phyloP scores from a whole-genome alignment of 2,797 vertebrate species.

The Coregonus sp. region DNA sequence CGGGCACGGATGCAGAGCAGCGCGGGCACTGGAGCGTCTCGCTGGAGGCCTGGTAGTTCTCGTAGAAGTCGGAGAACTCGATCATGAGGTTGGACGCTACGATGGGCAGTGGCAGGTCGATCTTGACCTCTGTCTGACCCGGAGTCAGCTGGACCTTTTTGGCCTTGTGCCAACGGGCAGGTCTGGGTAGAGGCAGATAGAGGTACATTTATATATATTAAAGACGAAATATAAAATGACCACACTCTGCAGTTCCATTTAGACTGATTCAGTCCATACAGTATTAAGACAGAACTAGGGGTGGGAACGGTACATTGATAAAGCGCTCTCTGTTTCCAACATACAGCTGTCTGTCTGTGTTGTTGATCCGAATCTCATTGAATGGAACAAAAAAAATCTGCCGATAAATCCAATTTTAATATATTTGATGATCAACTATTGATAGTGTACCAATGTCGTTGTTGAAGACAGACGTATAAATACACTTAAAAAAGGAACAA shows the following conservation, averaged over 20 bases:
- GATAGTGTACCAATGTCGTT: too few relatives aligned
- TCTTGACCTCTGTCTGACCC: slow-evolving; percentile 97
- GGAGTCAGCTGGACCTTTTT: slow-evolving; percentile 97
- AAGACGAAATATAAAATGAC: too few relatives aligned
- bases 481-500: too few relatives aligned
- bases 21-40: slow-evolving; percentile 98
- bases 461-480: too few relatives aligned
- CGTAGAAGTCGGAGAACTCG: slow-evolving; percentile 97
- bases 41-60: slow-evolving; percentile 98
- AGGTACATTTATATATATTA: background rate
- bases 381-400: too few relatives aligned
- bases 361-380: too few relatives aligned
- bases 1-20: slow-evolving; percentile 95
- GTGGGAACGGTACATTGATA: too few relatives aligned
- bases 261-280: too few relatives aligned
- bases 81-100: slow-evolving; percentile 99
- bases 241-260: background rate
- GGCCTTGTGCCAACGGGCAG: slow-evolving; percentile 98
- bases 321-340: too few relatives aligned
- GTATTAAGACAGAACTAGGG: too few relatives aligned
- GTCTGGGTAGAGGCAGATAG: slow-evolving; percentile 68
- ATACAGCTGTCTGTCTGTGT: too few relatives aligned
- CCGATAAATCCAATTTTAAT: background rate
- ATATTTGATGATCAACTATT: too few relatives aligned
- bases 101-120: slow-evolving; percentile 93